Base-by-base conservation (phyloP, 2,797 vertebrate species). In the Dallia pectoralis region DNA sequence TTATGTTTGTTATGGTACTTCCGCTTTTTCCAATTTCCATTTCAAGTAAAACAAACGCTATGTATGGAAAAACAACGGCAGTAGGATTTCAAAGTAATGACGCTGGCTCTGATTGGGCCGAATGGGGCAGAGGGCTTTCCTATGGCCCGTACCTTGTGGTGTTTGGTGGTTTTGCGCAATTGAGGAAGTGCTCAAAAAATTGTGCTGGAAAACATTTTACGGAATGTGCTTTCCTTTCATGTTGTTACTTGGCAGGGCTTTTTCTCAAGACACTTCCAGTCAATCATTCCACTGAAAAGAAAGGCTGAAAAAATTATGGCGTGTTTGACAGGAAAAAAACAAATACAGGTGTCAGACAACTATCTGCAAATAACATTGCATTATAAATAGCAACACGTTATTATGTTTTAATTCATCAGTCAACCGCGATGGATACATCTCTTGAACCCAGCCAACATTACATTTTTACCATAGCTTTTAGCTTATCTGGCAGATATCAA, bases 181-280 rank as follows among this genome's bases (percentile, higher is more conserved):
- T 67, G 62, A 72, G 75, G 74, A 59, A 48, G 32, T 40, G 49
- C 76, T 67, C 53, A 76, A 51, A 75, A 81, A 75, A 77, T n/a
- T 65, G 63, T 40, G 22, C 73, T 22, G 6, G 64, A 51, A 6
- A 71, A 86, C 83, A 85, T 84, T 74, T 71, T 33, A 82, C n/a
- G 79, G 87, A 89, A 89, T 91, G 86, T 79, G 71, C 78, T 81
- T 71, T 71, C 69, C 59, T 81, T 81, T 89, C 77, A 73, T 81
- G 87, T 84, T 73, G 63, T 80, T 82, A 81, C 84, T 85, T 71
- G 82, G 84, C 74, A 64, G 63, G 11, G 63, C n/a, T 77, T 82
- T n/a, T 66, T 12, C 40, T 30, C 0, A 33, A 77, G 70, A 77
- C 70, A 78, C 64, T 22, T 77, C 44, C 27, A 49, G 59, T 71